Evolutionary conservation across 2,888 invertebrate genomes (phyloP), one percentile per base, ranked within the genome.

Genomic region (Drosophila mettleri): DNA sequence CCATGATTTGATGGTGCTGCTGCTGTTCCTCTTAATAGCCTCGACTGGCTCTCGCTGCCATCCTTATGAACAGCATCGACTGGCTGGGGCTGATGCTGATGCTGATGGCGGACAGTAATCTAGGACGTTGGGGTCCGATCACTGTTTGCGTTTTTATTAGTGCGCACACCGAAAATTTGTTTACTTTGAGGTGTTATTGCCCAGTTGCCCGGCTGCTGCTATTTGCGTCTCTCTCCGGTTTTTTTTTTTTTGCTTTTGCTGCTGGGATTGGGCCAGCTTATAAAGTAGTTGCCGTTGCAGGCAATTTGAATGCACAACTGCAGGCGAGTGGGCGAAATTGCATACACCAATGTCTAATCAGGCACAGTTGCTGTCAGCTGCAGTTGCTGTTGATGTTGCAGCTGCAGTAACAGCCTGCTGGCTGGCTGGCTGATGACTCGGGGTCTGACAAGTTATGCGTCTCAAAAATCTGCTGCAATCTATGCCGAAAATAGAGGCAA

Each of bases 261-360:
- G n/a, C 12, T 43, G 20, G 31, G 36, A 31, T 43, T 66, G 31
- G 34, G 27, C 6, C 48, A 41, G 51, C 51, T 36, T 34, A 41
- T 9, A 36, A 34, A 43, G 22, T 12, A 45, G 52, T 9, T 46
- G 34, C 24, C 16, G 16, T 24, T 43, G 59, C 33, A 52, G 48
- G 43, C 54, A 71, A 62, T 77, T 71, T 55, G 41, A 43, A 66
- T 76, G 38, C 58, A 60, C 38, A 43, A 34, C 45, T 12, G 27
- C 69, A n/a, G 48, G 51, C 20, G 34, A 31, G 55, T 33, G 38
- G 66, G 52, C 46, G 31, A 39, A 66, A 66, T 57, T 65, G 62
- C 73, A 77, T 57, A 67, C 53, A 63, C 62, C 78, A 57, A 38
- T 72, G 62, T 48, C 53, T 63, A 74, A 77, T 72, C 78, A 72